Evolutionary conservation across 2,797 vertebrate species (phyloP).

Genomic region (Odontamblyopus lacepedii): DNA sequence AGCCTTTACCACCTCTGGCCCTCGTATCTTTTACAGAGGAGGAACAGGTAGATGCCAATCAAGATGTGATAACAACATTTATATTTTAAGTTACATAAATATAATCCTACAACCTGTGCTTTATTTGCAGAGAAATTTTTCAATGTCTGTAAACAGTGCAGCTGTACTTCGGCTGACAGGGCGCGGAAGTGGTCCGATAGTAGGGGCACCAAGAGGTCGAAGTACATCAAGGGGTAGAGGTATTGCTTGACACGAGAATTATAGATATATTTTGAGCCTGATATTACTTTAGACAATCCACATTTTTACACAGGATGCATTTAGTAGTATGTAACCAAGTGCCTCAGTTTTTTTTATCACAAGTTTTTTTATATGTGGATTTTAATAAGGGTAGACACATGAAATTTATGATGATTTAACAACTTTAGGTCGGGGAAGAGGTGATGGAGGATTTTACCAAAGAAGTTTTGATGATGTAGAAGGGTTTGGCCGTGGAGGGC

Average conservation of each 20-base stretch:
- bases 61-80: not conserved
- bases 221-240: conserved; percentile 98
- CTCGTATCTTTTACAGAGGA: conserved; percentile 99
- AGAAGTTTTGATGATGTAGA: conserved; percentile 99
- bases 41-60: conserved; percentile 86
- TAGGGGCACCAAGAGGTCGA: conserved; percentile 93
- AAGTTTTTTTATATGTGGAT: not conserved
- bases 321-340: not conserved
- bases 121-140: conserved; percentile 96
- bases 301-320: not conserved
- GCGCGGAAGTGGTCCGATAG: conserved; percentile 89
- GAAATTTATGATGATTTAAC: not conserved
- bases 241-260: conserved; percentile 67
- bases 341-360: not conserved
- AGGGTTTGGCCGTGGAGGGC: conserved; percentile 93
- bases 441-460: conserved; percentile 99
- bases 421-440: conserved; percentile 90
- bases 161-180: conserved; percentile 95
- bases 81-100: not conserved
- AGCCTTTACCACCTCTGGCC: conserved; percentile 93
- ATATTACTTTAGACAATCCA: conserved; percentile 20
- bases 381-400: not conserved
- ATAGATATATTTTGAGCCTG: conserved; percentile 7
- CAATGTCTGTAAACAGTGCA: conserved; percentile 98
- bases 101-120: conserved; percentile 24